Base-by-base conservation (phyloP, 1,140 invertebrate genomes). In the Temnothorax longispinosus region DNA sequence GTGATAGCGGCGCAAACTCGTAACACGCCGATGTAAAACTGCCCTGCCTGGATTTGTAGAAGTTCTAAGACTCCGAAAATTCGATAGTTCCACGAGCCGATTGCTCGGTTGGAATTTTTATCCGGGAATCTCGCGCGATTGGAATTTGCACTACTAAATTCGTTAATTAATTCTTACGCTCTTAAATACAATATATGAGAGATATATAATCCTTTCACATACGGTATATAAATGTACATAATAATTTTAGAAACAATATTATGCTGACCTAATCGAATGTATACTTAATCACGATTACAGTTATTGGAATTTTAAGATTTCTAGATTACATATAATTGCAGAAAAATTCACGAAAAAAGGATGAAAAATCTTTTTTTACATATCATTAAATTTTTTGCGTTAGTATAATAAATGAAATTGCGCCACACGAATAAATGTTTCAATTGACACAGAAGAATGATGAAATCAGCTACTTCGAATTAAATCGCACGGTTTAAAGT, bases 401-500 rank as follows among this genome's bases (percentile, higher is more conserved):
- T 1, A 10, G 11, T 18, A 18, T 27, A 50, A 2, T 4, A 21
- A 47, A 18, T 27, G 60, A 6, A 27, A 27, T 41, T 13, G 15
- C 11, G 35, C 35, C 7, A 32, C 50, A 69, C 15, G 15, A 47
- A 18, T 32, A 21, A 56, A 27, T 80, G 56, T 56, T 75, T 84
- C 69, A 84, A 84, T 84, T 50, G 27, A 27, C 21, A n/a, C 38
- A 21, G 41, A 60, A 27, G 41, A 75, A 60, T 47, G 54, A 75
- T 50, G 21, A 62, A 62, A 75, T 74, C 80, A 50, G 41, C 41
- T 50, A 35, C 38, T 75, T 44, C n/a, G 56, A 84, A 58, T 60
- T 50, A 41, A 86, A 52, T 58, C n/a, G 56, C 60, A n/a, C 52
- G 47, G 38, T 72, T 89, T 77, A 74, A 74, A 90, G 72, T 90